Conservation (phyloP, 2,113 vertebrate genomes). For the Blennius ocellaris region DNA sequence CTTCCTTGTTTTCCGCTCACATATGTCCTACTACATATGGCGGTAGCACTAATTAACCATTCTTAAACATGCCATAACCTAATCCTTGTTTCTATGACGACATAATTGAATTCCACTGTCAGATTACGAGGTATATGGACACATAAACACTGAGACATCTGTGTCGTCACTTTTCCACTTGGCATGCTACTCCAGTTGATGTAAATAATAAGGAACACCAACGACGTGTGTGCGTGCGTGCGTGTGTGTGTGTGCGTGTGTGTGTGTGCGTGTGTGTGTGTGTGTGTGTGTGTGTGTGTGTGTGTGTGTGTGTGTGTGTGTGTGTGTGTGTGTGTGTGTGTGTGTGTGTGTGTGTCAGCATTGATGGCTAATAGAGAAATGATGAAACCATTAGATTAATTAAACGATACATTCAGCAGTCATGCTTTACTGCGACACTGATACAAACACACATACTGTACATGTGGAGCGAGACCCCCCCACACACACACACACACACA, state of each 20-base stretch:
- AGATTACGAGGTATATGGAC: constrained; percentile 57
- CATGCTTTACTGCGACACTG: constrained; percentile 55
- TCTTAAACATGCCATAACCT: constrained; percentile 74
- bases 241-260: constrained; percentile 32
- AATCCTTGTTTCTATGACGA: constrained; percentile 70
- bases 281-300: constrained; percentile 36
- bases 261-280: constrained; percentile 39
- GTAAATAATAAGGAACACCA: constrained; percentile 75
- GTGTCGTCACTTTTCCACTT: constrained; percentile 63
- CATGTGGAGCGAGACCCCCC: constrained; percentile 5
- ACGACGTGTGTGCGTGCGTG: constrained; percentile 33
- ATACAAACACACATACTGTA: constrained; percentile 35
- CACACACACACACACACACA: constrained; percentile 16
- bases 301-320: too few species aligned
- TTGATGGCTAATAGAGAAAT: constrained; percentile 69
- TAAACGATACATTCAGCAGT: constrained; percentile 58
- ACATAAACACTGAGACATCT: constrained; percentile 42
- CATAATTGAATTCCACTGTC: constrained; percentile 69
- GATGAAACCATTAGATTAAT: constrained; percentile 75
- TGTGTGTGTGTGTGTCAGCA: constrained; percentile 43
- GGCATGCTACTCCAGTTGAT: constrained; percentile 48
- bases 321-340: too few species aligned
- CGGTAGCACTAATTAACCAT: constrained; percentile 70
- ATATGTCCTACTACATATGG: constrained; percentile 50
- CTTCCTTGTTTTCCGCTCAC: constrained; percentile 43